Base-by-base conservation (phyloP, 1,140 invertebrate species). In the Bombus polaris region DNA sequence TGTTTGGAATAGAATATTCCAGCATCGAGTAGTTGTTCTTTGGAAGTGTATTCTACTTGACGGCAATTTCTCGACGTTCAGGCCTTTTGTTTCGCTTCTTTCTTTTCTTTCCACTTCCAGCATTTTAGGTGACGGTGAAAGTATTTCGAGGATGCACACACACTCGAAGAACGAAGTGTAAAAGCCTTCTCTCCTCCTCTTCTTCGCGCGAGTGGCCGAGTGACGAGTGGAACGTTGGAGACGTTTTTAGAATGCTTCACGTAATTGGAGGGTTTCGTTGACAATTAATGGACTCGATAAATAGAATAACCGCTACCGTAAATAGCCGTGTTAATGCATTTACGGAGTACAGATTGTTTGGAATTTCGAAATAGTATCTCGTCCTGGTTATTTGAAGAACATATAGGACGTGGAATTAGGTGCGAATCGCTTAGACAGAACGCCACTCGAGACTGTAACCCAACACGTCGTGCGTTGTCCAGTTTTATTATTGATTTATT, bases 181-280 rank as follows among this genome's bases (percentile, higher is more conserved):
- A 77, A 83, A 47, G 72, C 53, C 68, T 65, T 28, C 66, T 62
- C 25, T 79, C 12, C 12, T 62, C 59, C 28, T n/a, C 28, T 13
- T 28, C 9, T 28, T 13, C 10, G 32, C 39, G 59, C 28, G 37
- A 32, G 57, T 22, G 25, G 53, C n/a, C 53, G 32, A n/a, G 35
- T 53, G 65, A 79, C 47, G 37, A 79, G 47, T n/a, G 57, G 37
- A 85, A 85, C 75, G 65, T 59, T 79, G 12, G 53, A 80, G 75
- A 59, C 53, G 75, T 71, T 47, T 59, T 37, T 57, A 85, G 77
- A 39, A 37, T 80, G 44, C 83, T 80, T 57, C 22, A 75, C 25
- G 84, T 74, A 83, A 81, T 86, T 65, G 77, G 39, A 74, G 47
- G 39, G 59, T 57, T 82, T 81, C 71, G 35, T 73, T 47, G 68